A percentile compares a stretch with the other conserved stretches of the same genome.
phyloP scores from a whole-genome alignment of 64 coral and sea anemone genomes.

The Trachythela sp. region DNA sequence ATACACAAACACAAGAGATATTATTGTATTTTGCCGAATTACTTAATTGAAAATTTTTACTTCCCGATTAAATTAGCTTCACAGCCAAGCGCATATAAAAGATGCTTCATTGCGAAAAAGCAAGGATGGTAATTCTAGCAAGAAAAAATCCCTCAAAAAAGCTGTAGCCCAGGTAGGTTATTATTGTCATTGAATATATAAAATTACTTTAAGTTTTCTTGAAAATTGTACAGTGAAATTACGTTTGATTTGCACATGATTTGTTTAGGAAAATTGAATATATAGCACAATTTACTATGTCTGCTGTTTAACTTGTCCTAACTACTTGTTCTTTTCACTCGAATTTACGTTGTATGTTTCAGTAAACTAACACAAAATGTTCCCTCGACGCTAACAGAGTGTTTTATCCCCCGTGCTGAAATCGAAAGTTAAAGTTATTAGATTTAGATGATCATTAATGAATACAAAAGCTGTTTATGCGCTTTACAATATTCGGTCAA shows the following conservation, averaged over 20 bases:
- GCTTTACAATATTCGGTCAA: background rate
- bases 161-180: background rate
- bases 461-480: background rate
- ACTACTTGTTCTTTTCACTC: too few species aligned
- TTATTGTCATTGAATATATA: background rate
- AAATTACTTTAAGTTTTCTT: too few species aligned
- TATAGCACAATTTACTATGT: background rate
- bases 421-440: background rate
- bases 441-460: background rate
- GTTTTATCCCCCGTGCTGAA: background rate
- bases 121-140: background rate
- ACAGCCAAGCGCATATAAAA: background rate
- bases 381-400: too few species aligned
- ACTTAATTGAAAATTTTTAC: background rate
- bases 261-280: background rate
- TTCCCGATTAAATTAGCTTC: slow-evolving; percentile 12
- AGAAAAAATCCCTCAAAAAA: slow-evolving; percentile 6
- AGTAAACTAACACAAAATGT: too few species aligned
- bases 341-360: too few species aligned
- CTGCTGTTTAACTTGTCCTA: background rate
- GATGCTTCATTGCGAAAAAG: background rate
- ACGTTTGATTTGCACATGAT: background rate
- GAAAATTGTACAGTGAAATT: background rate
- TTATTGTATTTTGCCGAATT: too few species aligned
- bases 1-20: background rate